Evolutionary conservation across 2,888 invertebrate genomes (phyloP), one percentile per base, ranked within the genome.

Genomic region (Synergus japonicus): DNA sequence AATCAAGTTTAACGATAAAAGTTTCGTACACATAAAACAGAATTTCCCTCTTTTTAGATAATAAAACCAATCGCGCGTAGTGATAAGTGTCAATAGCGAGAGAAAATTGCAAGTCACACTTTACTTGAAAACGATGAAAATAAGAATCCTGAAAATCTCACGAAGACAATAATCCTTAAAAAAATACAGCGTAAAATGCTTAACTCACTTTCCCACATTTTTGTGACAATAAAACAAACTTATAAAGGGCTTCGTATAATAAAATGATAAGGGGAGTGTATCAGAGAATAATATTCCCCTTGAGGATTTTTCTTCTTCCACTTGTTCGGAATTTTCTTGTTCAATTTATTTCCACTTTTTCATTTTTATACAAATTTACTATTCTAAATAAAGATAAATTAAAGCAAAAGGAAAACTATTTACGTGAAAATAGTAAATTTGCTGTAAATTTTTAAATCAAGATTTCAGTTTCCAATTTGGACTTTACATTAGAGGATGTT

Each of bases 181-280:
- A 58, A 60, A 60, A 60, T 63, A 9, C 12, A 0, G 2, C 4
- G 5, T 12, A 5, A 29, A 13, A 63, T 63, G 13, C 13, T 63
- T 63, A 13, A 13, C 22, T 63, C 13, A 7, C 58, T 18, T 58
- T 18, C 29, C 7, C 7, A 4, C 18, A 13, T 13, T 29, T 63
- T 13, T 12, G 22, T 22, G 29, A 29, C 1, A 63, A 13, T 29
- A 13, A 63, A 5, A 7, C 13, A 29, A 13, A 29, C 15, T 54
- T 37, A 15, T n/a, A 29, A 37, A 44, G 46, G 7, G 15, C 37
- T 54, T 18, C 22, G 37, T 54, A 54, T 73, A n/a, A 37, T 37
- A 58, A 73, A 37, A 49, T 54, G 54, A 73, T 73, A 58, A 37
- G 37, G 73, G 37, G n/a, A 69, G 15, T 69, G n/a, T 49, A 29